Conservation (phyloP, 1,140 invertebrate genomes). For the Acromyrmex echinatior region DNA sequence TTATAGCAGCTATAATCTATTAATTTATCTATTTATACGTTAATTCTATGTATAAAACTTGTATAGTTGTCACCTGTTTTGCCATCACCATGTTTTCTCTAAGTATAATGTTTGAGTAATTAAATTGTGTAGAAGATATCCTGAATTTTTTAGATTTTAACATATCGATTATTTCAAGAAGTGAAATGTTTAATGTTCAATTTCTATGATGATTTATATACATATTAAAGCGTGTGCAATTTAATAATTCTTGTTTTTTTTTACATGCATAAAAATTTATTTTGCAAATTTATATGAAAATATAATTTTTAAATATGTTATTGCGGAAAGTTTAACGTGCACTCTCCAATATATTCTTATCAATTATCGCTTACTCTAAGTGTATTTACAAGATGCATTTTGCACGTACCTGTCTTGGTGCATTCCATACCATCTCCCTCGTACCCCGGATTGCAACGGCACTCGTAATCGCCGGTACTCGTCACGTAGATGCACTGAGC, state of each 20-base stretch:
- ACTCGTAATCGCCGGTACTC: conserved; percentile 88
- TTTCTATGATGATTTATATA: neutral
- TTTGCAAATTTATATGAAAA: neutral
- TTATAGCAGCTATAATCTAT: no score
- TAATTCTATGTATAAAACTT: no score
- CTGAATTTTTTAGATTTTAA: neutral
- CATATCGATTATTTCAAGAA: neutral
- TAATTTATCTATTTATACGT: no score
- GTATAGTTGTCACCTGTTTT: no score
- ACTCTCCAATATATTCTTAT: neutral
- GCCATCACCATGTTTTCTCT: no score
- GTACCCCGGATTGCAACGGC: conserved; percentile 93
- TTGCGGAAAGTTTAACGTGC: neutral
- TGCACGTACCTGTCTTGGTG: conserved; percentile 83
- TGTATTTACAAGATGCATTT: conserved; percentile 16
- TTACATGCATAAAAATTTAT: neutral
- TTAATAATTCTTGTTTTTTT: neutral
- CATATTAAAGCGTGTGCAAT: neutral
- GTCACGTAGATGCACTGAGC: conserved; percentile 91
- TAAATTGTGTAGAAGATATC: neutral
- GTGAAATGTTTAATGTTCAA: neutral
- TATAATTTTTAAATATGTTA: no score
- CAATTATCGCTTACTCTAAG: neutral
- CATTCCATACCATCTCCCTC: conserved; percentile 93
- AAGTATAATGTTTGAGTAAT: no score